Evolutionary conservation across 2,888 invertebrate genomes (phyloP).

Genomic region (Scaptomyza parva): DNA sequence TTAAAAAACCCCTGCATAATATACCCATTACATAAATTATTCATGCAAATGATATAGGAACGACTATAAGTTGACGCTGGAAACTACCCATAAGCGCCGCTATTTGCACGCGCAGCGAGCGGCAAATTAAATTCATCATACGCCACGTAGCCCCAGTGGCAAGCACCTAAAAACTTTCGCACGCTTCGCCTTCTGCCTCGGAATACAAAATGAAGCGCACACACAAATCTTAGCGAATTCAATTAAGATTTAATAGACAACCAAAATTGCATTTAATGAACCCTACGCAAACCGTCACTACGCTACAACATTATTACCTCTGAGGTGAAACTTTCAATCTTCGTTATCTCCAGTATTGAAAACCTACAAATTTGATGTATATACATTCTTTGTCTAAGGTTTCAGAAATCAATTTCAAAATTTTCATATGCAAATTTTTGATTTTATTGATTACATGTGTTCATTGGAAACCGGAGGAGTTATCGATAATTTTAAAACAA

Average conservation of each 20-base stretch:
- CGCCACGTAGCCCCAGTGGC: conserved; percentile 47
- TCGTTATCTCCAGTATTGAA: too few relatives aligned
- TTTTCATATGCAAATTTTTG: too few relatives aligned
- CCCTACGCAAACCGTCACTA: too few relatives aligned
- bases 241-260: conserved; percentile 67
- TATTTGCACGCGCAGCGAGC: neutral
- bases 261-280: too few relatives aligned
- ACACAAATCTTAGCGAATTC: conserved; percentile 62
- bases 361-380: too few relatives aligned
- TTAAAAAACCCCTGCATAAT: neutral
- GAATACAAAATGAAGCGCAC: conserved; percentile 66
- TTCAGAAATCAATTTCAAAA: too few relatives aligned
- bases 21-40: neutral
- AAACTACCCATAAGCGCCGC: conserved; percentile 21
- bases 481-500: too few relatives aligned
- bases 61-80: conserved; percentile 19
- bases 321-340: too few relatives aligned
- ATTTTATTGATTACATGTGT: too few relatives aligned
- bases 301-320: too few relatives aligned
- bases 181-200: conserved; percentile 38
- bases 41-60: conserved; percentile 8
- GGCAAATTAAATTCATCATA: conserved; percentile 67
- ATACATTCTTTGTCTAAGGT: too few relatives aligned
- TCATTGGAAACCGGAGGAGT: too few relatives aligned
- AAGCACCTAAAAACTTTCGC: conserved; percentile 47